phyloP scores from a whole-genome alignment of 2,888 invertebrate species.

The Apamea epomidion region DNA sequence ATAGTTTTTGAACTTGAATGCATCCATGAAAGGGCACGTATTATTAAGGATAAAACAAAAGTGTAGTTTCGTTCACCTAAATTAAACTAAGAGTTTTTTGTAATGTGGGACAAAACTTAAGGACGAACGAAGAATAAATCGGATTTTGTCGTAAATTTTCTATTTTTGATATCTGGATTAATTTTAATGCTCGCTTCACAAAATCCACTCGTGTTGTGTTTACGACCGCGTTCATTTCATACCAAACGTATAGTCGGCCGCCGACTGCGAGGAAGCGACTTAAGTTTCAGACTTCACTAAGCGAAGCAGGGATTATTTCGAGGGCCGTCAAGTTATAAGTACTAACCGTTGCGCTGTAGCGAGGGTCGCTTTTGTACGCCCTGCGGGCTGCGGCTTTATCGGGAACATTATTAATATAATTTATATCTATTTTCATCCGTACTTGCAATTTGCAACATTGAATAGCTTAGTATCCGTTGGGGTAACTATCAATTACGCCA shows the following conservation, averaged over 20 bases:
- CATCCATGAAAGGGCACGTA: background rate
- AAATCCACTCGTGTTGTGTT: background rate
- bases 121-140: too few species aligned
- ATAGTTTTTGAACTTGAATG: background rate
- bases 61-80: background rate
- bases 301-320: background rate
- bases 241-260: background rate
- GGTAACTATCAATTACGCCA: background rate
- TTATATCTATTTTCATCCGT: background rate
- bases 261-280: background rate
- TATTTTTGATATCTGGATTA: background rate
- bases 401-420: conserved; percentile 5
- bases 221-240: background rate
- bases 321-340: background rate
- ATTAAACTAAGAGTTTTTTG: too few species aligned
- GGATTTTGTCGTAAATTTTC: background rate
- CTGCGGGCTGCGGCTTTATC: background rate
- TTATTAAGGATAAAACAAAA: background rate
- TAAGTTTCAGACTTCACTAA: background rate
- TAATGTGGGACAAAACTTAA: too few species aligned
- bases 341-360: background rate
- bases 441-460: conserved; percentile 6
- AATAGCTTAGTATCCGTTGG: conserved; percentile 1
- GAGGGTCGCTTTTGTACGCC: background rate
- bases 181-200: background rate